Percentiles rank a stretch among this genome's conserved stretches.
Conservation (phyloP, 2,797 vertebrate genomes). For the Halcyon leucocephala region DNA sequence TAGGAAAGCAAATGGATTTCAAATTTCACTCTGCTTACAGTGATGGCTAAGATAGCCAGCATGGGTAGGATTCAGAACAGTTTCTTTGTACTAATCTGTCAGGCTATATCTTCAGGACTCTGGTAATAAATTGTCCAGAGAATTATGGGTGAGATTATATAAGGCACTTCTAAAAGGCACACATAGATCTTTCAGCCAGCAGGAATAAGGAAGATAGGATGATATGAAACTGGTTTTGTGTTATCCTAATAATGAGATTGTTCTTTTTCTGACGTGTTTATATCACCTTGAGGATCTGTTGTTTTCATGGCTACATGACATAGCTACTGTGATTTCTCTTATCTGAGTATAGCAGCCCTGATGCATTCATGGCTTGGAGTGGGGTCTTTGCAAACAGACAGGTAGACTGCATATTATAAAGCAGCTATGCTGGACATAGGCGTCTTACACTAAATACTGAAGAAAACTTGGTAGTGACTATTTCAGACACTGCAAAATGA, state of each 20-base stretch:
- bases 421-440: background rate
- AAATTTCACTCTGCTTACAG: background rate
- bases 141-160: background rate
- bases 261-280: background rate
- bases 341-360: background rate
- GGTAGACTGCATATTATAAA: background rate
- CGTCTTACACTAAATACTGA: background rate
- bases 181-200: background rate
- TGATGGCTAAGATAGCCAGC: background rate
- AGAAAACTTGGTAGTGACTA: background rate
- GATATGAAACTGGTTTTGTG: background rate
- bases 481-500: background rate
- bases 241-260: background rate
- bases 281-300: background rate
- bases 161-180: background rate
- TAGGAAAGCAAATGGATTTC: background rate
- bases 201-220: background rate
- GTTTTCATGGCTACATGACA: background rate
- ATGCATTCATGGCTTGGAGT: background rate
- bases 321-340: background rate
- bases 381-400: background rate
- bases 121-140: background rate
- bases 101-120: background rate
- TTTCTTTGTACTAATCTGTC: background rate
- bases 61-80: background rate